Evolutionary conservation across 1,140 invertebrate species (phyloP), one percentile per base, ranked within the genome.

Genomic region (Calephelis nemesis): DNA sequence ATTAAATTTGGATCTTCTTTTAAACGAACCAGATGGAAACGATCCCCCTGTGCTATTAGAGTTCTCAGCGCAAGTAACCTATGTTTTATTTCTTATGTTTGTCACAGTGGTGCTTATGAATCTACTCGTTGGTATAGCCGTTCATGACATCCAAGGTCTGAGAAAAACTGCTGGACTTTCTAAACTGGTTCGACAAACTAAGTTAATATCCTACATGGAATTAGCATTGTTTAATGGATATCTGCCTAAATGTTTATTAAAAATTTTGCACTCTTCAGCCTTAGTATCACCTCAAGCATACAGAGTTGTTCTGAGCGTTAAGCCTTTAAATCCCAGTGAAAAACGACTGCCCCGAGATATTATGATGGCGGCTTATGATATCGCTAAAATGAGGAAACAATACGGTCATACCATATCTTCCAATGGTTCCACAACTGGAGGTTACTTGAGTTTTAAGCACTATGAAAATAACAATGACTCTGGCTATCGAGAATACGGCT

Each of bases 251-350:
- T 95, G 95, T 82, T 77, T 97, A 6, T 88, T 95, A 54, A 95
- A 95, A 84, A 85, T 96, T 9, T 77, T 97, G 4, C 95, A 96
- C 76, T 95, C 95, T 82, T 95, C 95, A 0, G 95, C 96, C 0
- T 76, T 96, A 42, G 94, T 97, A 0, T 94, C 96, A 0, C 96
- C 96, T 0, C 95, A 96, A 70, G 95, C 95, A 0, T 95, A 96
- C 71, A 92, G 96, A 67, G 96, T 95, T 1, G 95, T 96, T 4
- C 74, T 96, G 5, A 96, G 95, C 69, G 96, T 97, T 0, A 95
- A 96, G 78, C 96, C 96, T 0, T 84, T 97, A 10, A 97, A 96
- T 90, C 96, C 96, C 0, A 93, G 95, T 63, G 96, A 97, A 80
- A 96, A 95, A 77, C 93, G 96, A 40, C 78, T 97, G 19, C 96